phyloP scores from a whole-genome alignment of 2,113 vertebrate genomes.

The Pithys albifrons region DNA sequence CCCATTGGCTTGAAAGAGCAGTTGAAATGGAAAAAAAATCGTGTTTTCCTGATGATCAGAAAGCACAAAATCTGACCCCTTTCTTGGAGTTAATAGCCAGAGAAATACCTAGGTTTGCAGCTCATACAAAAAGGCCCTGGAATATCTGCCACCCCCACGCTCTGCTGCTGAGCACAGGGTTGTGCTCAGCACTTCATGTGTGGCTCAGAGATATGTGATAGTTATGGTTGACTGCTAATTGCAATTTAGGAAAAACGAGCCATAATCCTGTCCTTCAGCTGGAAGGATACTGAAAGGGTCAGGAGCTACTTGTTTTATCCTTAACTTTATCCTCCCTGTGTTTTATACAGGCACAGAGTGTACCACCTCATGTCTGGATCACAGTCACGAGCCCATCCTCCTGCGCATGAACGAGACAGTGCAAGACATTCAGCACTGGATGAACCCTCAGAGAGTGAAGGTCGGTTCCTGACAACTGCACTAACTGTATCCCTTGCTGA shows the following conservation, averaged over 20 bases:
- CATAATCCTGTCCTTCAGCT: not conserved
- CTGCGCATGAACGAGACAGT: conserved; percentile 86
- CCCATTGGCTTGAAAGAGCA: not conserved
- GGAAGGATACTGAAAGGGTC: not conserved
- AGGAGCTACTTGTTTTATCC: conserved; percentile 18
- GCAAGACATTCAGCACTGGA: conserved; percentile 89
- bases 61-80: not conserved
- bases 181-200: conserved; percentile 27
- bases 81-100: conserved; percentile 7
- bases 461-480: conserved; percentile 64
- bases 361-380: conserved; percentile 86
- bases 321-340: not conserved
- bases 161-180: not conserved
- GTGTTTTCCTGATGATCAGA: not conserved
- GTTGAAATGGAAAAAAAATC: not conserved
- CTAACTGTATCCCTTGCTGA: not conserved
- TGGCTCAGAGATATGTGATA: conserved; percentile 41
- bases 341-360: conserved; percentile 86
- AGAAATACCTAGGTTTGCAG: not conserved
- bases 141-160: not conserved
- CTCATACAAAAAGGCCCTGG: not conserved
- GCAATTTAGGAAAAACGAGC: conserved; percentile 43
- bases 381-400: conserved; percentile 89
- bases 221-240: conserved; percentile 47
- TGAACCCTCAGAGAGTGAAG: conserved; percentile 92